A percentile compares a stretch with the other conserved stretches of the same genome.
phyloP scores from a whole-genome alignment of 2,888 invertebrate genomes.

The Conus canariensis region DNA sequence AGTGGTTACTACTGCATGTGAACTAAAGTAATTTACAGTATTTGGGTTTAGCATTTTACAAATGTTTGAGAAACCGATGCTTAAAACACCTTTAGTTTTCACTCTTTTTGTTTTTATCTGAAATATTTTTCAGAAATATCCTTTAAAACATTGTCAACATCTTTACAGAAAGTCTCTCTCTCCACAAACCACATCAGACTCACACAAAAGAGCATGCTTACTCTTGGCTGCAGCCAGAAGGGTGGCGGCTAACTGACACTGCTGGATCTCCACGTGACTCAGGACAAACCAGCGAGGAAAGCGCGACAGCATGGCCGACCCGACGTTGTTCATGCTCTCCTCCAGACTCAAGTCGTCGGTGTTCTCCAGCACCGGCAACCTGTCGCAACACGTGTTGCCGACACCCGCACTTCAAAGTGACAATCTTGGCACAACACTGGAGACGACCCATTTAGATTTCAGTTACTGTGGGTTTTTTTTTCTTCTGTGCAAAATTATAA shows the following conservation, averaged over 20 bases:
- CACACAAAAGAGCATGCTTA: slow-evolving; percentile 63
- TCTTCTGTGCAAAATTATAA: no score
- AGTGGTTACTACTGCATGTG: no score
- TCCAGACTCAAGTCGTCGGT: slow-evolving; percentile 83
- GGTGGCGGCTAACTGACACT: slow-evolving; percentile 88
- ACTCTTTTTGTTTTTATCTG: no score
- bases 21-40: no score
- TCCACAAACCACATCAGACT: no score
- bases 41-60: no score
- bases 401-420: background rate
- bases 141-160: no score
- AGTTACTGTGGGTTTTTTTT: background rate
- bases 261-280: slow-evolving; percentile 89
- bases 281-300: slow-evolving; percentile 89
- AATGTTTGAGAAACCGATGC: no score
- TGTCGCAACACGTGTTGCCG: slow-evolving; percentile 63
- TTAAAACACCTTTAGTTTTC: no score
- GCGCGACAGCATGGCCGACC: slow-evolving; percentile 82
- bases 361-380: slow-evolving; percentile 88
- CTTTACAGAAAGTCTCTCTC: no score
- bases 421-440: background rate
- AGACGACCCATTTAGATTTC: background rate
- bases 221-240: slow-evolving; percentile 87
- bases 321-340: slow-evolving; percentile 81
- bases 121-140: no score